Percentiles rank a stretch among this genome's conserved stretches.
Conservation (phyloP, 53 echinoderm and acorn worm genomes). For the Actinopyga echinites region DNA sequence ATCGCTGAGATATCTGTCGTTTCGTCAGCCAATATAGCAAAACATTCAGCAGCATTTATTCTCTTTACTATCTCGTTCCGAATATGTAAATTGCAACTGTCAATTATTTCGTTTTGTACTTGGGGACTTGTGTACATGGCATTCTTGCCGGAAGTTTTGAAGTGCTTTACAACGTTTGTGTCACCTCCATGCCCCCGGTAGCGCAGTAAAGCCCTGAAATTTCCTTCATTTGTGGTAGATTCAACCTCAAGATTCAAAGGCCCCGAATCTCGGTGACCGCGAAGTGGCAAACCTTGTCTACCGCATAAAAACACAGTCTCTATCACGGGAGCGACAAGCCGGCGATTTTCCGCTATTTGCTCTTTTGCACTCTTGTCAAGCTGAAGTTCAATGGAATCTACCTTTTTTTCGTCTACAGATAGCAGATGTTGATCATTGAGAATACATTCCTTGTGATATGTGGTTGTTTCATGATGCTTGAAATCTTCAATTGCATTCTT, state of each 20-base stretch:
- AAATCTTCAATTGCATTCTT: conserved; percentile 1
- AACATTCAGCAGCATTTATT: conserved; percentile 20
- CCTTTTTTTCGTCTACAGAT: conserved; percentile 1
- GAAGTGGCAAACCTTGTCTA: conserved; percentile 9
- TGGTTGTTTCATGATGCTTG: conserved; percentile 17
- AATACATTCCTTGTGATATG: conserved; percentile 19
- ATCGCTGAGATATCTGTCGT: conserved; percentile 32
- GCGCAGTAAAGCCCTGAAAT: neutral
- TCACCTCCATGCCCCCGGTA: conserved; percentile 8
- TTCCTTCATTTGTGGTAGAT: neutral
- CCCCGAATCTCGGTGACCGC: conserved; percentile 27
- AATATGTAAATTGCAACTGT: conserved; percentile 26
- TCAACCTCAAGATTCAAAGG: neutral
- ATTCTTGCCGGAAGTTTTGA: conserved; percentile 23
- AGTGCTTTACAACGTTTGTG: conserved; percentile 4
- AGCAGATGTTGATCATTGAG: conserved; percentile 11
- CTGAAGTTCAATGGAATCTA: conserved; percentile 13
- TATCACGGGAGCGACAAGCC: conserved; percentile 5
- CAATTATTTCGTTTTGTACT: conserved; percentile 23
- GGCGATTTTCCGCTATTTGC: conserved; percentile 11
- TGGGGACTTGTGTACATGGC: conserved; percentile 12
- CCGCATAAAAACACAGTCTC: conserved; percentile 22
- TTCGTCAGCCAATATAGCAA: conserved; percentile 28
- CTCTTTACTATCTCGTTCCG: conserved; percentile 16
- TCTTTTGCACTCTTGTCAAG: conserved; percentile 7